Conservation (phyloP, 2,888 invertebrate genomes). For the Dolichopus griseipennis region DNA sequence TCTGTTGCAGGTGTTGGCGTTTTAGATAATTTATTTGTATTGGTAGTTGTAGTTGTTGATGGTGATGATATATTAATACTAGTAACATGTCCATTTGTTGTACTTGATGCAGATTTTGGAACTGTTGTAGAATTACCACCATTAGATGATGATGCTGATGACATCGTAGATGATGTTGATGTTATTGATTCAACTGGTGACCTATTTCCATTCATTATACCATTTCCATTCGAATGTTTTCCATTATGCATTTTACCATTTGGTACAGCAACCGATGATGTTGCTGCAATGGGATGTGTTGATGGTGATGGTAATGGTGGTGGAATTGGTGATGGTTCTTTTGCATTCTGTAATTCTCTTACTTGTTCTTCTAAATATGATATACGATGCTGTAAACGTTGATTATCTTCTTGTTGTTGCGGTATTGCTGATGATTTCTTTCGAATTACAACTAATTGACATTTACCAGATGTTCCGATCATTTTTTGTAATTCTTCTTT, state of each 20-base stretch:
- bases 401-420: constrained; percentile 62
- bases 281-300: constrained; percentile 6
- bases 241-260: neutral
- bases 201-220: constrained; percentile 11
- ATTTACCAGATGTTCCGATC: constrained; percentile 44
- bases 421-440: constrained; percentile 36
- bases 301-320: neutral
- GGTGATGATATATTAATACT: constrained; percentile 62
- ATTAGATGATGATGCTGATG: constrained; percentile 13
- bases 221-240: neutral
- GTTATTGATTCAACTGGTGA: constrained; percentile 11
- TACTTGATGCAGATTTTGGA: constrained; percentile 22
- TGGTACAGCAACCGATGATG: too few relatives aligned
- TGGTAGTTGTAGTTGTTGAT: constrained; percentile 29
- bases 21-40: constrained; percentile 22
- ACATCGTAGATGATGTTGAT: constrained; percentile 12
- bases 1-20: constrained; percentile 41
- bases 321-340: constrained; percentile 25
- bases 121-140: constrained; percentile 16
- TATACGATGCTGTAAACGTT: constrained; percentile 76
- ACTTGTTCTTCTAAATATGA: constrained; percentile 86
- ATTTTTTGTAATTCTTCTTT: constrained; percentile 64
- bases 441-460: constrained; percentile 39
- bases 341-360: constrained; percentile 47
- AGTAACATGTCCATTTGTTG: constrained; percentile 49